A percentile compares a stretch with the other conserved stretches of the same genome.
phyloP scores from a whole-genome alignment of 2,797 vertebrate genomes.

The Typhlichthys subterraneus region DNA sequence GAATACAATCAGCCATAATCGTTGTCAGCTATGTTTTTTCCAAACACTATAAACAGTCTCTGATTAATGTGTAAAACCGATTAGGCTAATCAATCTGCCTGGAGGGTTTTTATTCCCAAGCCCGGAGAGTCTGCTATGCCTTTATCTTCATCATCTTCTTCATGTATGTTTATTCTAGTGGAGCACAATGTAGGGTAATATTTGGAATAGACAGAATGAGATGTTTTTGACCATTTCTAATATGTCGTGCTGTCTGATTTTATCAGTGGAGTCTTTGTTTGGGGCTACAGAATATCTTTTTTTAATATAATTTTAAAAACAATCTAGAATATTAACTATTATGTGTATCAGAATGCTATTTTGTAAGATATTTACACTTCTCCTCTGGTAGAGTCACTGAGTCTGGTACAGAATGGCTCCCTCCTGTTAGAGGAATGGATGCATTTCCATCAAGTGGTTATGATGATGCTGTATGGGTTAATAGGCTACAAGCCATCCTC shows the following conservation, averaged over 20 bases:
- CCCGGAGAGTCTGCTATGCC: conserved; percentile 41
- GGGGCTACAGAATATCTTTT: no score
- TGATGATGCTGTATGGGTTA: conserved; percentile 6
- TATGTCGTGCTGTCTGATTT: no score
- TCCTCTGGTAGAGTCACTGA: neutral
- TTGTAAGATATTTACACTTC: no score
- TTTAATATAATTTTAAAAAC: no score
- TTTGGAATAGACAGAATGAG: no score
- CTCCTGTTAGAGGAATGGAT: conserved; percentile 1
- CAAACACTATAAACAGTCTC: conserved; percentile 40
- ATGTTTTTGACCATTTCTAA: no score
- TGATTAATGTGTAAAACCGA: conserved; percentile 72
- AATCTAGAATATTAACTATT: no score
- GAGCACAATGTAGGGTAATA: conserved; percentile 14
- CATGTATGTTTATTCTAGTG: neutral
- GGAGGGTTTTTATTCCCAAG: conserved; percentile 51
- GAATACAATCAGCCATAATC: conserved; percentile 73
- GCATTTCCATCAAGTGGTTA: conserved; percentile 12
- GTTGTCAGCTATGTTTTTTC: conserved; percentile 47
- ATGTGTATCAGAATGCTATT: no score
- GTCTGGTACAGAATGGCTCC: conserved; percentile 2
- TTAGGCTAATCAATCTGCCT: conserved; percentile 68
- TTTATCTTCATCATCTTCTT: conserved; percentile 19
- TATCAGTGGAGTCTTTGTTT: no score
- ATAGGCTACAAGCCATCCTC: conserved; percentile 6